A percentile compares a stretch with the other conserved stretches of the same genome.
phyloP scores from a whole-genome alignment of 2,888 invertebrate genomes.

The Stenichneumon culpator region DNA sequence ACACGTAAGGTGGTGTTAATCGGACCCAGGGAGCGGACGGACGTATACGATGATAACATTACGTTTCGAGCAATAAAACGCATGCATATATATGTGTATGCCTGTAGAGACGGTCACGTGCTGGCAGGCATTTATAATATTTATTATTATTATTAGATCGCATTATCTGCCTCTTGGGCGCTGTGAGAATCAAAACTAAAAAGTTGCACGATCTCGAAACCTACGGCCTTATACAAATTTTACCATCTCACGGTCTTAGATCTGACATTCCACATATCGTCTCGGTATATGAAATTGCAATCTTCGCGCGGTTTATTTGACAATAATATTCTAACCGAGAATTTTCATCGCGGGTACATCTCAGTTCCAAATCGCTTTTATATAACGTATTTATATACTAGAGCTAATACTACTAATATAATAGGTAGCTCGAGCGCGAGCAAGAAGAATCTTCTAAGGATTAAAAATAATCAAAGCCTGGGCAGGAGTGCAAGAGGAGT shows the following conservation, averaged over 20 bases:
- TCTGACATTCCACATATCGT: not conserved
- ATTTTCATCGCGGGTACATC: not conserved
- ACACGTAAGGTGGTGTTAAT: not conserved
- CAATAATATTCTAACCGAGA: not conserved
- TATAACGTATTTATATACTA: not conserved
- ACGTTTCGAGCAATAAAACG: not conserved
- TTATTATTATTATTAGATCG: constrained; percentile 5
- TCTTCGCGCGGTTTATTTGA: constrained; percentile 2
- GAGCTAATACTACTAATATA: too few relatives aligned
- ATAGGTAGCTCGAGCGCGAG: too few relatives aligned
- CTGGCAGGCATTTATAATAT: not conserved
- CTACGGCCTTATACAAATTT: not conserved
- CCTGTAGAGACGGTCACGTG: not conserved
- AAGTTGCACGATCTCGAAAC: constrained; percentile 27
- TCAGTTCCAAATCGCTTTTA: not conserved
- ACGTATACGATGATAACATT: constrained; percentile 6
- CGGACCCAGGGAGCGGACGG: not conserved
- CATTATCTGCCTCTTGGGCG: not conserved
- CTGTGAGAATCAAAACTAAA: not conserved
- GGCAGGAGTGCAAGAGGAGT: too few relatives aligned
- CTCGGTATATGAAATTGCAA: constrained; percentile 18
- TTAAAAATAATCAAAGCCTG: too few relatives aligned
- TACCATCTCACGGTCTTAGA: too few relatives aligned
- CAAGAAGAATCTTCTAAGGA: too few relatives aligned
- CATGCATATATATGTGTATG: constrained; percentile 1